Conservation (phyloP, 2,888 invertebrate species). For the Imbricaverruca yamaguchii region DNA sequence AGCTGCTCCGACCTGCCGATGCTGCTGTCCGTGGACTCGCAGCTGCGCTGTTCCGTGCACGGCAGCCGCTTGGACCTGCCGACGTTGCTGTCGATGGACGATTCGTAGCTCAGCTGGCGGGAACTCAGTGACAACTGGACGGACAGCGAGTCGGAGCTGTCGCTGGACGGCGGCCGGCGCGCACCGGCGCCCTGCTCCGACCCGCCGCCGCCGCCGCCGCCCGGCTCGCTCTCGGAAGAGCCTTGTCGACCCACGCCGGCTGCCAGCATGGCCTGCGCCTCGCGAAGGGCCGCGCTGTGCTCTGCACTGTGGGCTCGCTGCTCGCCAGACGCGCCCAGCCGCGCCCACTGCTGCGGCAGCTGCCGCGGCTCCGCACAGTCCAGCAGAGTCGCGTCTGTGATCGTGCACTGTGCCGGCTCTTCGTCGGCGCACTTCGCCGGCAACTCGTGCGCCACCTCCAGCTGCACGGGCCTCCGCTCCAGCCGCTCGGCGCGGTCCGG, state of each 20-base stretch:
- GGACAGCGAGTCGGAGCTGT: neutral
- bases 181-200: too few species aligned
- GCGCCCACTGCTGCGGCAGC: neutral
- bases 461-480: neutral
- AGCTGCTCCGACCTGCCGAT: too few species aligned
- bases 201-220: neutral
- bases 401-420: too few species aligned
- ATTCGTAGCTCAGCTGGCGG: neutral
- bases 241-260: neutral
- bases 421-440: too few species aligned
- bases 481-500: neutral
- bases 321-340: neutral
- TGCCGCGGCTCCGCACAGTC: neutral
- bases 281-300: neutral
- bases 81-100: neutral
- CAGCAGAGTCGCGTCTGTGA: too few species aligned
- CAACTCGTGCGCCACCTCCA: too few species aligned
- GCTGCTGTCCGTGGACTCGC: neutral
- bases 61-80: too few species aligned
- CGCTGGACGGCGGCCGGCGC: neutral
- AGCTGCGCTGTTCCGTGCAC: neutral
- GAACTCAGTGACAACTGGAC: neutral
- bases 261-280: constrained; percentile 11
- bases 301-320: too few species aligned
- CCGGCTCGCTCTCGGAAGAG: constrained; percentile 8